Evolutionary conservation across 2,113 vertebrate species (phyloP).

Genomic region (Passer montanus): DNA sequence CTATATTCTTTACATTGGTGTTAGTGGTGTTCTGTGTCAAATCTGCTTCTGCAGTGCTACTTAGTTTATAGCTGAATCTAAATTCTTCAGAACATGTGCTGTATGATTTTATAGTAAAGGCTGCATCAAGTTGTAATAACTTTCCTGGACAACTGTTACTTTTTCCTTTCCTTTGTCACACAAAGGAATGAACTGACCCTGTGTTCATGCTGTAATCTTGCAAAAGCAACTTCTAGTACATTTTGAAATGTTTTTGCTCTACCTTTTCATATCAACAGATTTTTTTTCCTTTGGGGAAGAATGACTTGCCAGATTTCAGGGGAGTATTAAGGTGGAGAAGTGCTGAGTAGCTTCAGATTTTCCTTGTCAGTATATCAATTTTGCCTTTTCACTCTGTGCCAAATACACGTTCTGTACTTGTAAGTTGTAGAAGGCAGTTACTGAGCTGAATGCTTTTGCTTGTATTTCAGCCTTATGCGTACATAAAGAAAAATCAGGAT

Average conservation of each 20-base stretch:
- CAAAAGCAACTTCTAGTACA: background rate
- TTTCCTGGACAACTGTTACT: background rate
- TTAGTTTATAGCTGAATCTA: background rate
- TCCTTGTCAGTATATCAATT: background rate
- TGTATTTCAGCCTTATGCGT: background rate
- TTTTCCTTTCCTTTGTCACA: background rate
- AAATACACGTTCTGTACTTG: background rate
- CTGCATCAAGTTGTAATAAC: background rate
- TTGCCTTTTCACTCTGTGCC: background rate
- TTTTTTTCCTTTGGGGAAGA: background rate
- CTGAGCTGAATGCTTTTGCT: background rate
- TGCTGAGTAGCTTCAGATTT: background rate
- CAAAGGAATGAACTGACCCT: background rate
- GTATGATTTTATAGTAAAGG: background rate
- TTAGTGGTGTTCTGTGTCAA: background rate
- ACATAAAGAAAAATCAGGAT: background rate
- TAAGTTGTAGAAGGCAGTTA: background rate
- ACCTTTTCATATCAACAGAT: background rate
- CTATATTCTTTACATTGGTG: background rate
- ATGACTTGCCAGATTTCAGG: background rate
- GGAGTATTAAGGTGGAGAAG: background rate
- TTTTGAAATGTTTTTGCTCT: background rate
- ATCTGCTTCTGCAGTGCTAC: background rate
- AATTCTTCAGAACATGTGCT: background rate
- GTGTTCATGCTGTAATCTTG: background rate